phyloP scores from a whole-genome alignment of 2,888 invertebrate species.

The Mythimna albipuncta region DNA sequence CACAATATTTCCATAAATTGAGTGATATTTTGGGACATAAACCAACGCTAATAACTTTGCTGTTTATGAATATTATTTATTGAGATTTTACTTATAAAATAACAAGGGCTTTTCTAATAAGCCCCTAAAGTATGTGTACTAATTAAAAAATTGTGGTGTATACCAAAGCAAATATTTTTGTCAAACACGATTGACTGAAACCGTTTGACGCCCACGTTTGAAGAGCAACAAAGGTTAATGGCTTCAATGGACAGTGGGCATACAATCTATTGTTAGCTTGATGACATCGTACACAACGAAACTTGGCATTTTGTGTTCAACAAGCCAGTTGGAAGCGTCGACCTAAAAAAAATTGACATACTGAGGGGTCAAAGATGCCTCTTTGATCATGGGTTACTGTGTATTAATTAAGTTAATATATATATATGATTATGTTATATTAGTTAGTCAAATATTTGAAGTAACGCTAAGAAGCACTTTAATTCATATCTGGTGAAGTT shows the following conservation, averaged over 20 bases:
- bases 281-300: background rate
- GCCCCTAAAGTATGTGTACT: too few species aligned
- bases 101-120: too few species aligned
- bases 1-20: too few species aligned
- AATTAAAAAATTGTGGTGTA: too few species aligned
- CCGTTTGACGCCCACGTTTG: background rate
- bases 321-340: background rate
- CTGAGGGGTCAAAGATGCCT: background rate
- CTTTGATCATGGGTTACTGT: too few species aligned
- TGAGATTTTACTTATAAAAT: too few species aligned
- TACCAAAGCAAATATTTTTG: background rate
- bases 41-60: too few species aligned
- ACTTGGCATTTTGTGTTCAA: background rate
- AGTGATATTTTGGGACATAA: too few species aligned
- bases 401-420: background rate
- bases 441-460: background rate
- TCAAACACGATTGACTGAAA: conserved; percentile 2
- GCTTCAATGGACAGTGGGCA: background rate
- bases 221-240: conserved; percentile 8
- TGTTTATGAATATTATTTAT: too few species aligned
- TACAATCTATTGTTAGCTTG: conserved; percentile 14
- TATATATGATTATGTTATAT: too few species aligned
- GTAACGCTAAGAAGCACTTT: too few species aligned
- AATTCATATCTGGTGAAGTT: too few species aligned
- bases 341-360: background rate